A percentile compares a stretch with the other conserved stretches of the same genome.
Conservation (phyloP, 2,113 vertebrate species). For the Strigops habroptila region DNA sequence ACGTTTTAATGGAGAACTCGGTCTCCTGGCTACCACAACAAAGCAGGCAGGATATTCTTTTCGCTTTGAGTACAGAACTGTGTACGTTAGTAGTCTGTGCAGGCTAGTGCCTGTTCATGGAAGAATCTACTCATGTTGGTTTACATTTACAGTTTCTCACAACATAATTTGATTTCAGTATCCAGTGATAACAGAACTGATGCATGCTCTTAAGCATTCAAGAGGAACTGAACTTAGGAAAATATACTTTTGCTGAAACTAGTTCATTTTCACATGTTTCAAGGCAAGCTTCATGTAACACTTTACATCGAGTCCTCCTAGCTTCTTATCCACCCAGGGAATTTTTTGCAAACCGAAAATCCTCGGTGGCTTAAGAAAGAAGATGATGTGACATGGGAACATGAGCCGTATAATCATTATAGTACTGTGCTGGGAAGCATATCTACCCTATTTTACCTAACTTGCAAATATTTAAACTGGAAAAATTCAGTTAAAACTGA, state of each 20-base stretch:
- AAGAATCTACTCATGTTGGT: background rate
- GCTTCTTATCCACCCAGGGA: background rate
- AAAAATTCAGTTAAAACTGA: background rate
- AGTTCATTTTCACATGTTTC: conserved; percentile 9
- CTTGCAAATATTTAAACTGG: background rate
- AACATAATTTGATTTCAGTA: conserved; percentile 4
- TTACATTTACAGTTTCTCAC: background rate
- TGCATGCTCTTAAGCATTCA: background rate
- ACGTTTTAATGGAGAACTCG: background rate
- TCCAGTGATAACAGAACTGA: background rate
- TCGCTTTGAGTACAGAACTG: background rate
- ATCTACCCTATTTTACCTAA: background rate
- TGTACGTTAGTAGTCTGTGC: background rate
- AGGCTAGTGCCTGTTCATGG: background rate
- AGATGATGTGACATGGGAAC: background rate
- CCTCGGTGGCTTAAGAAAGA: background rate
- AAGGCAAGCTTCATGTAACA: background rate
- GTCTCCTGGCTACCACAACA: conserved; percentile 36
- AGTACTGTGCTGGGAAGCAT: background rate
- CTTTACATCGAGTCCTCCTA: background rate
- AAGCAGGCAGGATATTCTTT: conserved; percentile 9
- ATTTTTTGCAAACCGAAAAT: background rate
- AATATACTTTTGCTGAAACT: background rate
- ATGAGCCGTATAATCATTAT: background rate
- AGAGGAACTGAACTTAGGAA: background rate